Base-by-base conservation (phyloP, 1,140 invertebrate species). In the Andricus grossulariae region DNA sequence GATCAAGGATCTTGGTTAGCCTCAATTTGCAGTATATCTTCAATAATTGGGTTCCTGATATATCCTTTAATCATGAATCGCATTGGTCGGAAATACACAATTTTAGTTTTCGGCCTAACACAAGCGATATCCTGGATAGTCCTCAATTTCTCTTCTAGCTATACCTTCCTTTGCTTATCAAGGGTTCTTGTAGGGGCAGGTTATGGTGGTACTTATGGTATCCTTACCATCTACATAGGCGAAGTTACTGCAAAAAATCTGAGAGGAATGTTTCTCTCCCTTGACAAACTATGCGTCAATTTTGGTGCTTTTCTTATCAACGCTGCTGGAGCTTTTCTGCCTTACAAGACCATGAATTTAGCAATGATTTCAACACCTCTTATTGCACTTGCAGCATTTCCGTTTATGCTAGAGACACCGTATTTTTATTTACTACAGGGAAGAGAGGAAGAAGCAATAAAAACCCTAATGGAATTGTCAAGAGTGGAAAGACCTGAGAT, bases 381-480 rank as follows among this genome's bases (percentile, higher is more conserved):
- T 2, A 80, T 94, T 1, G 93, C 94, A 79, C 89, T 95, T 6
- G 79, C 94, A 2, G 93, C 93, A 1, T 94, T 95, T 87, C 91
- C 92, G 54, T 94, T 93, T 76, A 94, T 96, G 91, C 95, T 96
- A 0, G 96, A 97, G 90, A 95, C 95, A 11, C 96, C 96, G 0
- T 94, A 96, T 82, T 96, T 93, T 82, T 96, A 94, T 86, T 87
- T 95, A 0, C 93, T 93, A 74, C 92, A 92, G 21, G 92, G 93
- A 13, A 86, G 92, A 39, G 89, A 92, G 16, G 91, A 93, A 13
- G 91, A 94, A 76, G 95, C 95, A 0, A 90, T 92, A 19, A 86
- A 90, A 71, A 92, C 93, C 7, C 84, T 96, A 55, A 91, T 93
- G 81, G 92, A 90, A 78, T 90, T 96, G 0, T 88, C 94, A 57